Base-by-base conservation (phyloP, 2,888 invertebrate genomes). In the Ectemnius lituratus region DNA sequence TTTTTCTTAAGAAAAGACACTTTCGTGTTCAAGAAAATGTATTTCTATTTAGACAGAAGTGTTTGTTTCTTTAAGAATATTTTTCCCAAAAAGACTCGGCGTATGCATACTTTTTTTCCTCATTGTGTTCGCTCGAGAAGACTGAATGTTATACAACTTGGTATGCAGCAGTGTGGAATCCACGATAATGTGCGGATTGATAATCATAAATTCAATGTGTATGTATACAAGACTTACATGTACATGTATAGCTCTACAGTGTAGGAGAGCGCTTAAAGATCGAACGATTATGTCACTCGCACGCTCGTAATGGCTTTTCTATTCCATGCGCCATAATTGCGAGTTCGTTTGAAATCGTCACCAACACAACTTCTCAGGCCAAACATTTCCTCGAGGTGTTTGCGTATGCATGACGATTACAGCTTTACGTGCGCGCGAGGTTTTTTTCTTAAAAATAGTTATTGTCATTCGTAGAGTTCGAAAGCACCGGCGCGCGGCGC, bases 391-490 rank as follows among this genome's bases (percentile, higher is more conserved):
- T 23, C 23, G 23, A 23, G 23, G 23, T 23, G 23, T 23, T 23
- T 23, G 23, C 23, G 23, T 23, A 3, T 23, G 23, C 23, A 3
- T 23, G 23, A 23, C 23, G 23, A 62, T 37, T 6, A 2, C 1
- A 37, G 37, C 37, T 75, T 62, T 71, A 76, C 73, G 60, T 67
- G 71, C 70, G 78, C 76, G 67, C 73, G 72, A 58, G 75, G 45
- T 66, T 62, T 69, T 62, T 69, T 59, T 75, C 79, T 82, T 80
- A 82, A 76, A 59, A 76, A 27, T 82, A 82, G 75, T 82, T 82
- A 82, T 82, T 82, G 82, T 82, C 82, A 73, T 80, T 79, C 66
- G 60, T 78, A 75, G 63, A 81, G 70, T 80, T 80, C 66, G 49
- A 16, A 49, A 49, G 16, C 49, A 20, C 20, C 20, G 20, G 14